These are phyloP conservation scores for Nysson spinosus DNA, from an alignment of 2,888 invertebrate genomes.

Conservation along the genomic window DNA sequence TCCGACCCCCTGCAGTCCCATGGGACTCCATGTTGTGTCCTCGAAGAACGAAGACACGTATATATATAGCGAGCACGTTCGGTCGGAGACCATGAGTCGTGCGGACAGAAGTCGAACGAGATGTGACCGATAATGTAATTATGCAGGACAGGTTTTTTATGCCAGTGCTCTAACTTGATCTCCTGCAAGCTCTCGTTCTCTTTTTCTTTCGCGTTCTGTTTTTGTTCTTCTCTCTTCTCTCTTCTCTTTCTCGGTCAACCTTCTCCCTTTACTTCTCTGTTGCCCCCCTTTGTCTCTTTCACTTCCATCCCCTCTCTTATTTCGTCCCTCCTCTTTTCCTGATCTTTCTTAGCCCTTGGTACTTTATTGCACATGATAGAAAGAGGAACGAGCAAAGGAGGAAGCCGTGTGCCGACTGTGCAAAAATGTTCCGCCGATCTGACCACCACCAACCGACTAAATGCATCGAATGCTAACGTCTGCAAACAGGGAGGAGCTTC, in stretches of 20 bases:
- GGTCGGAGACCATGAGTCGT: constrained; percentile 13
- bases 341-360: neutral
- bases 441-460: constrained; percentile 18
- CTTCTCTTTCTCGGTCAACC: neutral
- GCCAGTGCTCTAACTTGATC: constrained; percentile 54
- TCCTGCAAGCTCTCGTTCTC: constrained; percentile 20
- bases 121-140: constrained; percentile 73
- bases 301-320: neutral
- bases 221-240: constrained; percentile 23
- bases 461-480: constrained; percentile 38
- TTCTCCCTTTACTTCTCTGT: neutral
- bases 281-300: neutral
- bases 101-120: constrained; percentile 67
- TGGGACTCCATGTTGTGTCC: constrained; percentile 17
- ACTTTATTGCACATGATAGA: neutral
- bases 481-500: constrained; percentile 4
- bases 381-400: constrained; percentile 24
- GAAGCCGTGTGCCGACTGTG: constrained; percentile 9
- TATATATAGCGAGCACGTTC: constrained; percentile 25
- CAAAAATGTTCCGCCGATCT: constrained; percentile 37
- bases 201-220: constrained; percentile 12
- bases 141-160: constrained; percentile 72
- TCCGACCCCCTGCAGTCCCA: constrained; percentile 32
- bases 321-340: neutral
- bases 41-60: constrained; percentile 13